Evolutionary conservation across 1,140 invertebrate genomes (phyloP).

Genomic region (Asobara japonica): DNA sequence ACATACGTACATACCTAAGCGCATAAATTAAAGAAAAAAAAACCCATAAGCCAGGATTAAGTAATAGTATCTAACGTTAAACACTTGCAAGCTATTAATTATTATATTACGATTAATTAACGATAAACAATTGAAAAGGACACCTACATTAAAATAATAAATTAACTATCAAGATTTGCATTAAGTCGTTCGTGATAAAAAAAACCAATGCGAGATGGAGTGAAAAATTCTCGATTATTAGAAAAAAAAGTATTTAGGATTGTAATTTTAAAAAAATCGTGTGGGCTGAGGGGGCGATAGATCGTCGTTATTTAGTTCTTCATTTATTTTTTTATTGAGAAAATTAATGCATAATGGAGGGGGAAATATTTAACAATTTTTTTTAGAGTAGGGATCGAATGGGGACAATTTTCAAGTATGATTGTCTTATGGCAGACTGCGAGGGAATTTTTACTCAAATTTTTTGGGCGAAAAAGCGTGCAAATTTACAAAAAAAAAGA

Average conservation of each 20-base stretch:
- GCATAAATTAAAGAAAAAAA: constrained; percentile 61
- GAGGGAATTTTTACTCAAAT: neutral
- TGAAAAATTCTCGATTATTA: constrained; percentile 61
- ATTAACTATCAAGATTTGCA: constrained; percentile 62
- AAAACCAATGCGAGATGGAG: constrained; percentile 39
- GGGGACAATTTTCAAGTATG: constrained; percentile 19
- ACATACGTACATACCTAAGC: constrained; percentile 63
- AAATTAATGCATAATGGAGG: constrained; percentile 28
- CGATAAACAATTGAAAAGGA: constrained; percentile 45
- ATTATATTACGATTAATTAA: constrained; percentile 65
- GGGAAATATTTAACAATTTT: constrained; percentile 30
- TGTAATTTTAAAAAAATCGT: constrained; percentile 15
- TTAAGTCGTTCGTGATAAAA: constrained; percentile 65
- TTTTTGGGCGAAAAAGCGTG: too few species aligned
- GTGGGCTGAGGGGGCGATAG: constrained; percentile 29
- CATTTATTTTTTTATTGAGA: constrained; percentile 2
- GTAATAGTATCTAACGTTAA: constrained; percentile 67
- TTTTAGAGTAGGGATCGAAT: constrained; percentile 23
- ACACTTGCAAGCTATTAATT: constrained; percentile 66
- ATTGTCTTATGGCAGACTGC: constrained; percentile 12
- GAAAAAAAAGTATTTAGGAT: constrained; percentile 50
- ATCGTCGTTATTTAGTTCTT: constrained; percentile 30
- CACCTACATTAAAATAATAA: constrained; percentile 55
- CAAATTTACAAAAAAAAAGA: constrained; percentile 5
- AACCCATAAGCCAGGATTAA: constrained; percentile 62